These are phyloP conservation scores for Drosophila kuntzei DNA, from an alignment of 2,888 invertebrate species.

Conservation along the genomic window DNA sequence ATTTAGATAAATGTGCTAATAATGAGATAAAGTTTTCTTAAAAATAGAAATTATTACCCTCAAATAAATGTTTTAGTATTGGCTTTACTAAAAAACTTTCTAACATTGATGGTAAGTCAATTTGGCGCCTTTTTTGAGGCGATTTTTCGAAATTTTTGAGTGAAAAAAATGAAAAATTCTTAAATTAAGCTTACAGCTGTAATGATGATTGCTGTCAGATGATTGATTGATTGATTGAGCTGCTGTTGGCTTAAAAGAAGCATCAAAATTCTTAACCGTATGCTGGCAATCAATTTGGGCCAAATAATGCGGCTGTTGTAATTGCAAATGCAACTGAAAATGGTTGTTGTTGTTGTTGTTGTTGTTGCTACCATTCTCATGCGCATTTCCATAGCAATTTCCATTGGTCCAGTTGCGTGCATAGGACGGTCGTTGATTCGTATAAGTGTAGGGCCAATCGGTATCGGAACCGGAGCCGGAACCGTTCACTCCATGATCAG, in stretches of 20 bases:
- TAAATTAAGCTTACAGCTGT: slow-evolving; percentile 20
- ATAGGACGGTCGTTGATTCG: slow-evolving; percentile 21
- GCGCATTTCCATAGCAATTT: not conserved
- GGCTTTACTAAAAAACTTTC: no score
- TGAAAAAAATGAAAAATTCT: no score
- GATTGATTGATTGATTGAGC: slow-evolving; percentile 6
- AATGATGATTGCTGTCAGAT: not conserved
- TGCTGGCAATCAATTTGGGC: slow-evolving; percentile 74
- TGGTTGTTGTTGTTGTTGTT: slow-evolving; percentile 4
- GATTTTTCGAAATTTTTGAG: no score
- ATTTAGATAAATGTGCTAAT: no score
- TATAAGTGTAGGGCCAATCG: slow-evolving; percentile 30
- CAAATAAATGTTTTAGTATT: no score
- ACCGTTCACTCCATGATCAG: not conserved
- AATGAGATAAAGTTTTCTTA: no score
- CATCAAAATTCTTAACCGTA: slow-evolving; percentile 51
- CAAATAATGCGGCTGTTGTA: slow-evolving; percentile 57
- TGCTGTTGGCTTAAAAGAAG: slow-evolving; percentile 26
- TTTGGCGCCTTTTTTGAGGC: no score
- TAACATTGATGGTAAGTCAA: no score
- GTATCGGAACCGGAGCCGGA: slow-evolving; percentile 8
- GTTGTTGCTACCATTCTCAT: not conserved
- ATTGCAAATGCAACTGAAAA: slow-evolving; percentile 29
- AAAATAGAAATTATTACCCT: no score
- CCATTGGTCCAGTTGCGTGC: slow-evolving; percentile 24